Percentiles rank a stretch among this genome's conserved stretches.
Evolutionary conservation across 2,113 vertebrate species (phyloP).

Genomic region (Typhlomys cinereus): DNA sequence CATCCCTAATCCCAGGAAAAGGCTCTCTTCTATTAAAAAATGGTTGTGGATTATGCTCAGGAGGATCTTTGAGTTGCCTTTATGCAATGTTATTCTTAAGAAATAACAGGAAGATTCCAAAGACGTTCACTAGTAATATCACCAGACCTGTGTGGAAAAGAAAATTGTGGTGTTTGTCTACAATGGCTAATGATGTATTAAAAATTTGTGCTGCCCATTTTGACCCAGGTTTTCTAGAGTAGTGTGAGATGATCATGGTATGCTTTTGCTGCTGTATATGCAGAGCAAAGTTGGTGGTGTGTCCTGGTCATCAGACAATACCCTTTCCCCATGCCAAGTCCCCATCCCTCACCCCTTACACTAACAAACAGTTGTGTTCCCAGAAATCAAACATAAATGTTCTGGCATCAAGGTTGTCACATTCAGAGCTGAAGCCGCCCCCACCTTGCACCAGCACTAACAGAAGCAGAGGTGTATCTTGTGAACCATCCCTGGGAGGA

Average conservation of each 20-base stretch:
- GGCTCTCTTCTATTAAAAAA: conserved; percentile 67
- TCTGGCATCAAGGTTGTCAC: neutral
- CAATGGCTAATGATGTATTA: conserved; percentile 77
- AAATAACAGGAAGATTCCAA: conserved; percentile 80
- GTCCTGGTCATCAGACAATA: conserved; percentile 57
- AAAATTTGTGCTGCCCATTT: conserved; percentile 69
- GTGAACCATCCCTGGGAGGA: neutral
- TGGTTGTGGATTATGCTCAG: conserved; percentile 72
- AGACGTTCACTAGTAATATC: conserved; percentile 80
- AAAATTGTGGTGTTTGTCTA: conserved; percentile 54
- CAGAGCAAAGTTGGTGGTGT: conserved; percentile 62
- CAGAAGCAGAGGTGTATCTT: neutral
- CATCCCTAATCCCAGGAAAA: conserved; percentile 82
- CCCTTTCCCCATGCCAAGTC: accelerated
- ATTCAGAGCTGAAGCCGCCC: neutral
- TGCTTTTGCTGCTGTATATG: conserved; percentile 62
- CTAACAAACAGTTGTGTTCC: conserved; percentile 34
- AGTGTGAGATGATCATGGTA: conserved; percentile 56
- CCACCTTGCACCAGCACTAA: neutral
- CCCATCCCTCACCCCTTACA: neutral
- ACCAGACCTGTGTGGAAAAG: conserved; percentile 67
- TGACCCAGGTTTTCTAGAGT: conserved; percentile 70
- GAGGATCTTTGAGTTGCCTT: conserved; percentile 66
- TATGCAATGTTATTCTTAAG: conserved; percentile 75
- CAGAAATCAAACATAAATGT: conserved; percentile 41